Conservation (phyloP, 2,888 invertebrate species). For the Caenorhabditis macrosperma region DNA sequence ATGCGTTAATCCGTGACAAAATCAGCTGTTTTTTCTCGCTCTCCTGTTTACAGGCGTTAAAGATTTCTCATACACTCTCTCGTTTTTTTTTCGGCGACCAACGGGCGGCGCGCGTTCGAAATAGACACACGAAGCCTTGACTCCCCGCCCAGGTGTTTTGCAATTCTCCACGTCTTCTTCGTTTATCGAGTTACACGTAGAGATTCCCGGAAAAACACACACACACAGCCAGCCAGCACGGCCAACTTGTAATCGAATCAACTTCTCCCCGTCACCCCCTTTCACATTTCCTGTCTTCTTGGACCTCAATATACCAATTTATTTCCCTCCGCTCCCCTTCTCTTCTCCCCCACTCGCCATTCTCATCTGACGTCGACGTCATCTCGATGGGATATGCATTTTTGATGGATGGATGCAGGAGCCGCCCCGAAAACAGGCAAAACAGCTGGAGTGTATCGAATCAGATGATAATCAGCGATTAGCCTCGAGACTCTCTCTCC, state of each 20-base stretch:
- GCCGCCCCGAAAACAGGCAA: conserved; percentile 5
- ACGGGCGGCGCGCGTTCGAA: too few species aligned
- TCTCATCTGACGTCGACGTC: background rate
- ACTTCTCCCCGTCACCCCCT: background rate
- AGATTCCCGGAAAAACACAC: conserved; percentile 16
- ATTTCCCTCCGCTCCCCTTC: background rate
- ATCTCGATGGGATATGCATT: background rate
- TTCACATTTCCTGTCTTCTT: background rate
- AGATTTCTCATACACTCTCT: too few species aligned
- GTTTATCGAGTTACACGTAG: conserved; percentile 7
- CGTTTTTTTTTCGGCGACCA: too few species aligned
- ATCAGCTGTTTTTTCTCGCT: background rate
- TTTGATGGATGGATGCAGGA: too few species aligned
- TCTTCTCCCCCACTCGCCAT: too few species aligned
- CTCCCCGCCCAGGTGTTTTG: conserved; percentile 18
- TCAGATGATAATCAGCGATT: conserved; percentile 42
- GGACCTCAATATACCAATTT: conserved; percentile 9
- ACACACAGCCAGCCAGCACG: background rate
- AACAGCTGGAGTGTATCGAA: conserved; percentile 36
- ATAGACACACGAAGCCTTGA: background rate
- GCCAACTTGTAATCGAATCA: conserved; percentile 31
- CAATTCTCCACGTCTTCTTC: background rate
- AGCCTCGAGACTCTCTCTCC: conserved; percentile 19
- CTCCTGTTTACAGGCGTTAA: background rate
- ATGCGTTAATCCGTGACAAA: background rate